A percentile compares a stretch with the other conserved stretches of the same genome.
phyloP scores from a whole-genome alignment of 2,113 vertebrate genomes.

The Tragelaphus imberbis region DNA sequence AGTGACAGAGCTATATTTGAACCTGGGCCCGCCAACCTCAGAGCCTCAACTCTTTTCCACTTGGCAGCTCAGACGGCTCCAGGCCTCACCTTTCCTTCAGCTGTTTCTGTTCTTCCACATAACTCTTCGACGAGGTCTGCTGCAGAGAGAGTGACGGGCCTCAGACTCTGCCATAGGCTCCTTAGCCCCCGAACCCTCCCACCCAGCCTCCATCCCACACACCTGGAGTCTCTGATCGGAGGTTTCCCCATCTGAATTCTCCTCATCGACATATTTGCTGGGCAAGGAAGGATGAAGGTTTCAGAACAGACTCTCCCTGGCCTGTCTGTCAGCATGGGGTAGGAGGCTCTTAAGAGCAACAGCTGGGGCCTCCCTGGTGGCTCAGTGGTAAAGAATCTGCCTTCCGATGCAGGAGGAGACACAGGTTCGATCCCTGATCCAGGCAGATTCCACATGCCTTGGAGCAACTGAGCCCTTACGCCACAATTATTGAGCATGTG shows the following conservation, averaged over 20 bases:
- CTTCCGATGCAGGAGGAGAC: not conserved
- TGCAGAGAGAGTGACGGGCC: not conserved
- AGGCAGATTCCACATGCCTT: not conserved
- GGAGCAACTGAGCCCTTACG: not conserved
- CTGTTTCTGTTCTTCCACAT: conserved; percentile 88
- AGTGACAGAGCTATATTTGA: not conserved
- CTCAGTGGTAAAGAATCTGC: not conserved
- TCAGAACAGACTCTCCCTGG: not conserved
- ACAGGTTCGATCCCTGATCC: not conserved
- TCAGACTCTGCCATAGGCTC: not conserved
- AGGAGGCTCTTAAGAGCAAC: not conserved
- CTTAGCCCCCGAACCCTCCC: not conserved
- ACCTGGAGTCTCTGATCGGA: conserved; percentile 68
- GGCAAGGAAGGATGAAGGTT: not conserved
- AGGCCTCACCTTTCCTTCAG: conserved; percentile 85
- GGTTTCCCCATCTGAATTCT: conserved; percentile 78
- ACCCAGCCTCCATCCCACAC: not conserved
- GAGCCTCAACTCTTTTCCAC: no score
- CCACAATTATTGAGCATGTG: not conserved
- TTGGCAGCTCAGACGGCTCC: fast-evolving
- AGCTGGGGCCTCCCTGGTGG: not conserved
- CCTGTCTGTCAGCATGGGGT: not conserved
- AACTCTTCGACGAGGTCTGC: conserved; percentile 83
- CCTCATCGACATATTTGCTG: conserved; percentile 92
- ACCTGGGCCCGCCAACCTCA: not conserved